Conservation (phyloP, 2,888 invertebrate genomes). For the Lasioglossum calceatum region DNA sequence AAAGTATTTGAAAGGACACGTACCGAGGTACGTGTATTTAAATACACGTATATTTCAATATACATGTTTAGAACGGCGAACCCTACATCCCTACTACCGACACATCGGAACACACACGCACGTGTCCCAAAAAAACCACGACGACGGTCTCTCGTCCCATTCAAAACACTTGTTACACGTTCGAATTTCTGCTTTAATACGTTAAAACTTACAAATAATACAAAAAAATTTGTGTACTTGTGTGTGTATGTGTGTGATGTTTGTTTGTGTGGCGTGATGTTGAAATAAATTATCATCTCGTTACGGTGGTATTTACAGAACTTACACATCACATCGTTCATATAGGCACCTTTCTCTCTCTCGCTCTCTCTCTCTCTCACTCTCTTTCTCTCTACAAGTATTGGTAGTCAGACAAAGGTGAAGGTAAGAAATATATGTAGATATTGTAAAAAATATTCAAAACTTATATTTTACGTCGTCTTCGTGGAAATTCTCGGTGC, state of each 20-base stretch:
- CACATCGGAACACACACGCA: background rate
- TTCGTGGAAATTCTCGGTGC: slow-evolving; percentile 80
- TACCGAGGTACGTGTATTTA: no score
- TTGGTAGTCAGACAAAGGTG: slow-evolving; percentile 47
- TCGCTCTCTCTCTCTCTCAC: background rate
- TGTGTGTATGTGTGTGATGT: background rate
- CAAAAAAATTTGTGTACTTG: slow-evolving; percentile 37
- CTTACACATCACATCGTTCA: slow-evolving; percentile 24
- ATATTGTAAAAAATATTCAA: slow-evolving; percentile 83
- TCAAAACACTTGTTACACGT: slow-evolving; percentile 40
- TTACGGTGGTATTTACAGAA: slow-evolving; percentile 48
- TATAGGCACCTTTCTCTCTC: slow-evolving; percentile 29
- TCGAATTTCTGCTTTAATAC: slow-evolving; percentile 43
- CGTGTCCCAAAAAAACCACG: background rate
- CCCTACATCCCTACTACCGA: background rate
- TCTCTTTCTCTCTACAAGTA: slow-evolving; percentile 36
- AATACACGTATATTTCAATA: no score
- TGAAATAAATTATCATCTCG: slow-evolving; percentile 49
- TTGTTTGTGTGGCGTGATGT: background rate
- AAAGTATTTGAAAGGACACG: no score
- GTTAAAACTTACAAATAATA: slow-evolving; percentile 57
- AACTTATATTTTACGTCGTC: slow-evolving; percentile 83
- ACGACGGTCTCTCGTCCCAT: background rate
- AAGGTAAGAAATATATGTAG: slow-evolving; percentile 66
- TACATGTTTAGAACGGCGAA: no score